These are phyloP conservation scores for Alloplasta piceator DNA, from an alignment of 2,888 invertebrate species.

Conservation along the genomic window DNA sequence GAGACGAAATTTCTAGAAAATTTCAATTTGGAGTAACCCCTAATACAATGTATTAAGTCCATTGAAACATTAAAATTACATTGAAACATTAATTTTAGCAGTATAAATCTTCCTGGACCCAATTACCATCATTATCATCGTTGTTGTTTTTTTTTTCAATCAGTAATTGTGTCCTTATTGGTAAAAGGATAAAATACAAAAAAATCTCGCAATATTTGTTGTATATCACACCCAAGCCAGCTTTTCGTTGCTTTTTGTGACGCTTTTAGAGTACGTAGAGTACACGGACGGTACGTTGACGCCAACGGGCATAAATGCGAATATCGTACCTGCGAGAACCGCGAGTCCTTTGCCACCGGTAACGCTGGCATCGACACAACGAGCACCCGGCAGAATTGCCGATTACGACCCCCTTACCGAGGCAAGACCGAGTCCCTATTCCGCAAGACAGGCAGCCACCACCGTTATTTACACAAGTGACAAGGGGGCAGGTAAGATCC, in stretches of 20 bases:
- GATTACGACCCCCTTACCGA: conserved; percentile 92
- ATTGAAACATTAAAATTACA: no score
- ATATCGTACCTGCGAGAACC: conserved; percentile 62
- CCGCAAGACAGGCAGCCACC: conserved; percentile 89
- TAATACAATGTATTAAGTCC: no score
- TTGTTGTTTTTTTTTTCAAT: no score
- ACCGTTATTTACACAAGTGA: conserved; percentile 94
- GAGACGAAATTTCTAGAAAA: no score
- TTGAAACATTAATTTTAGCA: no score
- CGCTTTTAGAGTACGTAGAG: conserved; percentile 80
- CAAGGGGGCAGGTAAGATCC: conserved; percentile 86
- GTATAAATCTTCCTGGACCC: no score
- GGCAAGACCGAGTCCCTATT: conserved; percentile 88
- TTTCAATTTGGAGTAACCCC: no score
- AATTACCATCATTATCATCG: no score
- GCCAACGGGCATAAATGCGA: conserved; percentile 75
- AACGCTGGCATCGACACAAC: conserved; percentile 77
- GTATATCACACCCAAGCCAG: conserved; percentile 14
- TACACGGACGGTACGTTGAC: conserved; percentile 81
- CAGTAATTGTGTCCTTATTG: no score
- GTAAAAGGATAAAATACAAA: no score
- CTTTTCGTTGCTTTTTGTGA: conserved; percentile 57
- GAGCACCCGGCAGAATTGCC: conserved; percentile 89
- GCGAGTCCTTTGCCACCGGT: conserved; percentile 69
- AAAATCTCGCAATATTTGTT: background rate